A percentile compares a stretch with the other conserved stretches of the same genome.
These are phyloP conservation scores for Dasypolia templi DNA, from an alignment of 2,888 invertebrate genomes.

Conservation along the genomic window DNA sequence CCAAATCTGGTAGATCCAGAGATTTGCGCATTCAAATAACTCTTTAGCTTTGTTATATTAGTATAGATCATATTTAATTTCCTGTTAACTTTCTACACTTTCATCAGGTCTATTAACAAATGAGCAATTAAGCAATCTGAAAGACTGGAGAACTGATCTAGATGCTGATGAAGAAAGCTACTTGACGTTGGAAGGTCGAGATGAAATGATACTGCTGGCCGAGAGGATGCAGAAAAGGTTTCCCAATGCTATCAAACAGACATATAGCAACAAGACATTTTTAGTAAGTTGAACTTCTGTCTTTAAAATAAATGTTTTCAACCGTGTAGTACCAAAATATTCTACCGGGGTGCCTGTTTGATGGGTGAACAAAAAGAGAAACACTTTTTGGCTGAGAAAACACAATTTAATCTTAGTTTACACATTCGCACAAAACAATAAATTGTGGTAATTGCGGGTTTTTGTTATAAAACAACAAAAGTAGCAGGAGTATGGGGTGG, in stretches of 20 bases:
- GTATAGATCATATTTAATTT: neutral
- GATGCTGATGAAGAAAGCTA: conserved; percentile 90
- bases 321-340: neutral
- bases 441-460: too few relatives aligned
- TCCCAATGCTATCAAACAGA: conserved; percentile 91
- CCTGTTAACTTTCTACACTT: conserved; percentile 41
- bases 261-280: conserved; percentile 91
- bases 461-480: too few relatives aligned
- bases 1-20: too few relatives aligned
- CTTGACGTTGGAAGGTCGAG: conserved; percentile 93
- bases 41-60: neutral
- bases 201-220: conserved; percentile 93
- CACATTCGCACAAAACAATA: neutral
- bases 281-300: conserved; percentile 80
- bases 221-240: conserved; percentile 94
- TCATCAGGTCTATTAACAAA: conserved; percentile 81
- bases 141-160: conserved; percentile 91
- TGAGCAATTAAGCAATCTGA: conserved; percentile 85
- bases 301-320: neutral
- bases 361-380: neutral
- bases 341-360: neutral
- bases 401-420: neutral
- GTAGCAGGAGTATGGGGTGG: too few relatives aligned
- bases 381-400: neutral
- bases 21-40: neutral